Conservation (phyloP, 64 coral and sea anemone genomes). For the Montipora efflorescens region DNA sequence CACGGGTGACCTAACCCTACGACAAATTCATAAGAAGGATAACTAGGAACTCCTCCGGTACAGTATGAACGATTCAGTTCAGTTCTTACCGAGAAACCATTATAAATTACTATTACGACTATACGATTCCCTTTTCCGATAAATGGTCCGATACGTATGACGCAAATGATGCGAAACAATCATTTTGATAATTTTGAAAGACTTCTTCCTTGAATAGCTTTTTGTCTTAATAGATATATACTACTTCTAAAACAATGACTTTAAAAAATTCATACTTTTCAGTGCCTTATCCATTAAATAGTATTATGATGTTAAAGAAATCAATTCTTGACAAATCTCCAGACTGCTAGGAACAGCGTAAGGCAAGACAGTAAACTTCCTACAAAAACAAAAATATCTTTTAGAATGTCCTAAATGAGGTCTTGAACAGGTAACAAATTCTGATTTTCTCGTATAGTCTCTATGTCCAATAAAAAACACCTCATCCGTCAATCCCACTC, state of each 20-base stretch:
- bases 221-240: background rate
- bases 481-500: too few species aligned
- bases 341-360: conserved; percentile 66
- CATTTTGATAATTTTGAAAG: too few species aligned
- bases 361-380: conserved; percentile 73
- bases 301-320: background rate
- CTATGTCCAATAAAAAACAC: too few species aligned
- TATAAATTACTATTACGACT: too few species aligned
- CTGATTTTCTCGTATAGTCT: background rate
- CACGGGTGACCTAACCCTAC: too few species aligned
- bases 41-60: too few species aligned
- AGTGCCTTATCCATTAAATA: background rate
- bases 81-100: too few species aligned
- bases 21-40: too few species aligned
- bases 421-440: background rate
- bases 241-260: background rate
- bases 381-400: conserved; percentile 6
- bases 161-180: too few species aligned
- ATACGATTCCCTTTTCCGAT: too few species aligned
- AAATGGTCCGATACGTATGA: too few species aligned
- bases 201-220: background rate
- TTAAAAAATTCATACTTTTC: background rate
- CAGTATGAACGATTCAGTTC: too few species aligned
- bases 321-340: conserved; percentile 74
- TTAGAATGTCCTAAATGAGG: background rate